These are phyloP conservation scores for Gulo gulo DNA, from an alignment of 2,113 vertebrate genomes.

Conservation along the genomic window DNA sequence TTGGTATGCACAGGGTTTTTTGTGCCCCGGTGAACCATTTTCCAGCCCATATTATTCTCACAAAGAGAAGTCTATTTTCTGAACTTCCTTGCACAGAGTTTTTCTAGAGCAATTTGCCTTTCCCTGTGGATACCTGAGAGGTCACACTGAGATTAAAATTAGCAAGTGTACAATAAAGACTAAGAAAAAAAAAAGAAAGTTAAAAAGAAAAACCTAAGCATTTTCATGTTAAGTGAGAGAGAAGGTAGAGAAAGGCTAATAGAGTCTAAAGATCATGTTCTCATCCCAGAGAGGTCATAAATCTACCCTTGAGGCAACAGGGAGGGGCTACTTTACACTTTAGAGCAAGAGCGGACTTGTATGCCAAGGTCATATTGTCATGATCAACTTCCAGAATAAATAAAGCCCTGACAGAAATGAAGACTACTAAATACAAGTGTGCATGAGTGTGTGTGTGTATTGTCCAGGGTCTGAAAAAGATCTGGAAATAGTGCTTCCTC, in stretches of 20 bases:
- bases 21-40: background rate
- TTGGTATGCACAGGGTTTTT: background rate
- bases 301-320: conserved; percentile 28
- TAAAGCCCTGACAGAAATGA: background rate
- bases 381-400: background rate
- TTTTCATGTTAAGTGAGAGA: conserved; percentile 44
- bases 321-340: background rate
- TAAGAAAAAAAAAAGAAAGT: background rate
- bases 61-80: conserved; percentile 15
- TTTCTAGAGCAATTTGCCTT: conserved; percentile 59
- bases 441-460: background rate
- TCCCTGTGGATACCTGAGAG: conserved; percentile 47
- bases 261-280: conserved; percentile 48
- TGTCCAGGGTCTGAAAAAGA: background rate
- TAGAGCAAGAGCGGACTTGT: background rate
- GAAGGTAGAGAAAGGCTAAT: conserved; percentile 22
- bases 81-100: background rate
- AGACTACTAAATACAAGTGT: background rate
- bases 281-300: conserved; percentile 12
- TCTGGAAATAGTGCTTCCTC: background rate
- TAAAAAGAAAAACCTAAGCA: conserved; percentile 38
- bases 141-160: conserved; percentile 71
- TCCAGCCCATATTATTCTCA: background rate
- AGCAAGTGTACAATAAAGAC: conserved; percentile 49
- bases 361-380: background rate